Percentiles rank a stretch among this genome's conserved stretches.
phyloP scores from a whole-genome alignment of 2,113 vertebrate genomes.

The Butastur rufipennis region DNA sequence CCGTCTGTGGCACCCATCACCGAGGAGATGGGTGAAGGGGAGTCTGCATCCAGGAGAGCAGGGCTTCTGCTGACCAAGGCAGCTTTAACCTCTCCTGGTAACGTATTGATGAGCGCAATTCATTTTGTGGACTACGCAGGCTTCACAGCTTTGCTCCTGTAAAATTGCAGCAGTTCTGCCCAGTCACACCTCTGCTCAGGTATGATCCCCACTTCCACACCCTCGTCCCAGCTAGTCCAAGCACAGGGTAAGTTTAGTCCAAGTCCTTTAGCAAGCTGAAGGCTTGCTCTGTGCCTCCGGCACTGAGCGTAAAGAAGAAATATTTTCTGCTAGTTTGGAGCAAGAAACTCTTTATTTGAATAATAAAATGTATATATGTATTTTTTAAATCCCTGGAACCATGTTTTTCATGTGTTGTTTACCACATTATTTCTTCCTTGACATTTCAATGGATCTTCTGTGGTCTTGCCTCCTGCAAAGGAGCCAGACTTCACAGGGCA shows the following conservation, averaged over 20 bases:
- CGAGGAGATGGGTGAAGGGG: not conserved
- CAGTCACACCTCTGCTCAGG: fast-evolving
- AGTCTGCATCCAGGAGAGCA: not conserved
- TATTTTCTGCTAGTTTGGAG: not conserved
- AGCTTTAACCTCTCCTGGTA: not conserved
- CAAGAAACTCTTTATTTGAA: not conserved
- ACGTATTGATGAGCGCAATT: fast-evolving
- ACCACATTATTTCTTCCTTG: not conserved
- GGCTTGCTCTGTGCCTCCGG: not conserved
- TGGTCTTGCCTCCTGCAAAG: not conserved
- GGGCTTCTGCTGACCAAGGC: not conserved
- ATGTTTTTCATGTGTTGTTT: not conserved
- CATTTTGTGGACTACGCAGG: not conserved
- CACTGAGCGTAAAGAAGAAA: not conserved
- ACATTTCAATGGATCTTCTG: not conserved
- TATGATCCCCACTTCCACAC: not conserved
- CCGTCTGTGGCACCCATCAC: not conserved
- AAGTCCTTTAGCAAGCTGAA: not conserved
- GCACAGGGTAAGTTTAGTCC: not conserved
- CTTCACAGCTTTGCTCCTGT: not conserved
- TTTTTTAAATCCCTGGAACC: not conserved
- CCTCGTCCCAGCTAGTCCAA: not conserved
- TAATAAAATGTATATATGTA: not conserved
- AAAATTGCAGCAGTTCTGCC: not conserved
- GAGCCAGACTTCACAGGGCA: not conserved